Evolutionary conservation across 2,797 vertebrate genomes (phyloP).

Genomic region (Channa striata): DNA sequence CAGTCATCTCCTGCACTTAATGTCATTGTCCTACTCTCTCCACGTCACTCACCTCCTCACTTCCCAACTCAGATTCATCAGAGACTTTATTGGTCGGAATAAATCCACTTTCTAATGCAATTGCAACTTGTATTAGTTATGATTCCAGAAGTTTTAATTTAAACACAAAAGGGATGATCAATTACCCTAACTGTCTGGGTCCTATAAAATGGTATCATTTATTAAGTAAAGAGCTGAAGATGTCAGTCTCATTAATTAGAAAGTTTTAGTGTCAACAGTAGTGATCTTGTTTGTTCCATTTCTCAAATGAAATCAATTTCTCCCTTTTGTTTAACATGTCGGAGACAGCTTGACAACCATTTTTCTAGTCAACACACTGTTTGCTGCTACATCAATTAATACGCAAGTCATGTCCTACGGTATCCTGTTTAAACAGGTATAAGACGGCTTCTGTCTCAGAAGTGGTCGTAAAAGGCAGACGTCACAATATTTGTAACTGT

Average conservation of each 20-base stretch:
- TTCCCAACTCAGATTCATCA: slow-evolving; percentile 8
- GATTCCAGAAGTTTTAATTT: neutral
- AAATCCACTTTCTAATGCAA: slow-evolving; percentile 1
- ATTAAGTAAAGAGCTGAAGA: slow-evolving; percentile 19
- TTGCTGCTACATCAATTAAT: slow-evolving; percentile 42
- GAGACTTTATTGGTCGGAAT: slow-evolving; percentile 10
- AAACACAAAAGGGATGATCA: neutral
- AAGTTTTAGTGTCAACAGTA: slow-evolving; percentile 32
- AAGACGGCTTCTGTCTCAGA: slow-evolving; percentile 16
- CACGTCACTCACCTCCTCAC: neutral
- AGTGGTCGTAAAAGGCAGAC: slow-evolving; percentile 35
- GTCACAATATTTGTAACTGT: slow-evolving; percentile 20
- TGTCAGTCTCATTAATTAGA: slow-evolving; percentile 24
- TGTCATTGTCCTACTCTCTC: neutral
- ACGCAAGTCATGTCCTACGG: slow-evolving; percentile 15
- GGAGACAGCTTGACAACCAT: slow-evolving; percentile 28
- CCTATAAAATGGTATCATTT: slow-evolving; percentile 13
- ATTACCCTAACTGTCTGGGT: neutral
- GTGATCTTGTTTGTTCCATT: slow-evolving; percentile 1
- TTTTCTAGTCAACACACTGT: slow-evolving; percentile 17
- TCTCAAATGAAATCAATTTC: neutral
- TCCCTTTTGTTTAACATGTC: slow-evolving; percentile 29
- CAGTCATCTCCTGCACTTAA: slow-evolving; percentile 4
- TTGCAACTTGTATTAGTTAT: neutral
- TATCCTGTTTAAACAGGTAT: slow-evolving; percentile 15